Evolutionary conservation across 2,888 invertebrate genomes (phyloP).

Genomic region (Pollenia amentaria): DNA sequence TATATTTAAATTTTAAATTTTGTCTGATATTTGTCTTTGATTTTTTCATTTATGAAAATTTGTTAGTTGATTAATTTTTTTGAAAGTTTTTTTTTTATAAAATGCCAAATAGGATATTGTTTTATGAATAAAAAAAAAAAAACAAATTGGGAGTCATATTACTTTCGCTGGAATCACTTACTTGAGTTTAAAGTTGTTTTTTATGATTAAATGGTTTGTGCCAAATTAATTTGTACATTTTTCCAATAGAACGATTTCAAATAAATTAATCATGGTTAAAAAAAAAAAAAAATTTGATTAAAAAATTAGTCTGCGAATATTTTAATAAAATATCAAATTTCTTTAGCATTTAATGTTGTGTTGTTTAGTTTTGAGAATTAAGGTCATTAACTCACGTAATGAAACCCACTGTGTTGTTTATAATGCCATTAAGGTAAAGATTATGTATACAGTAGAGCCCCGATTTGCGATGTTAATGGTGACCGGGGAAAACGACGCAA

Average conservation of each 20-base stretch:
- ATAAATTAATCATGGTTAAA: conserved; percentile 16
- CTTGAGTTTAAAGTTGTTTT: conserved; percentile 37
- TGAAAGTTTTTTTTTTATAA: conserved; percentile 21
- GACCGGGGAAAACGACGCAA: too few relatives aligned
- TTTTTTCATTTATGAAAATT: conserved; percentile 26
- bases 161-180: conserved; percentile 64
- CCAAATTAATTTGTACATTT: conserved; percentile 69
- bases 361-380: conserved; percentile 10
- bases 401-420: neutral
- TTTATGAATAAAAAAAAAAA: neutral
- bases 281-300: conserved; percentile 23
- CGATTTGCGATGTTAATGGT: too few relatives aligned
- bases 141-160: conserved; percentile 48
- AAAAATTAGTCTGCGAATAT: conserved; percentile 27
- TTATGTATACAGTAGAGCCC: too few relatives aligned
- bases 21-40: neutral
- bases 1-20: conserved; percentile 27
- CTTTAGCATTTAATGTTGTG: conserved; percentile 1
- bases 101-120: conserved; percentile 2
- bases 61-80: conserved; percentile 50
- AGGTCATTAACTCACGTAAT: conserved; percentile 38
- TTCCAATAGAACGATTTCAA: conserved; percentile 64
- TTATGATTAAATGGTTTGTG: conserved; percentile 53
- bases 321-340: conserved; percentile 54
- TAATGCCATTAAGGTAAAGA: too few relatives aligned